These are phyloP conservation scores for Drosophila robusta DNA, from an alignment of 2,888 invertebrate genomes.

Conservation along the genomic window DNA sequence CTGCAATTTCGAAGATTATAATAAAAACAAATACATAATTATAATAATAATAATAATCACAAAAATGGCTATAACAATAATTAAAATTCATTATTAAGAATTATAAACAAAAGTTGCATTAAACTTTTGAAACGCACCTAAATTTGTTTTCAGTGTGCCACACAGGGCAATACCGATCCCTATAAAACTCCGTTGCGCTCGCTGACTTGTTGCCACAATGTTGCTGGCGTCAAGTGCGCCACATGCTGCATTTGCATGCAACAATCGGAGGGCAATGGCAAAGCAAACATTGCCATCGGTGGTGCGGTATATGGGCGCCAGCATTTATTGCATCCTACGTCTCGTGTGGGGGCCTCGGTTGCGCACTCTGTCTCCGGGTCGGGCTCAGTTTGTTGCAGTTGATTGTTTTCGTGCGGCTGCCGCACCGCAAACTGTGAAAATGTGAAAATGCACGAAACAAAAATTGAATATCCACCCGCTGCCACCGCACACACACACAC, in stretches of 20 bases:
- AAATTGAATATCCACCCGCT: constrained; percentile 56
- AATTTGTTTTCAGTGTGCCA: constrained; percentile 19
- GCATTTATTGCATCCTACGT: constrained; percentile 58
- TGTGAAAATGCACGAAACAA: constrained; percentile 69
- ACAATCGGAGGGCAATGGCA: constrained; percentile 54
- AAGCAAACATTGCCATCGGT: constrained; percentile 50
- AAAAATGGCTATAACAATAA: no score
- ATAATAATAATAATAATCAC: background rate
- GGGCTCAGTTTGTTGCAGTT: constrained; percentile 61
- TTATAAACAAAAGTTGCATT: no score
- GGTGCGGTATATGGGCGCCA: constrained; percentile 12
- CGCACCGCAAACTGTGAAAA: constrained; percentile 64
- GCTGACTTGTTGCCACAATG: constrained; percentile 66
- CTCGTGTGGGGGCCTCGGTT: constrained; percentile 25
- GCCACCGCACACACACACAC: constrained; percentile 8
- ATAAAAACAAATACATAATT: background rate
- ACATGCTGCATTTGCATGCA: constrained; percentile 73
- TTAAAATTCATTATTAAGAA: no score
- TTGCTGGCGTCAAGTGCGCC: constrained; percentile 57
- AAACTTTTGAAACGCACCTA: background rate
- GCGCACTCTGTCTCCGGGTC: constrained; percentile 23
- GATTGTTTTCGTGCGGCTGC: constrained; percentile 75
- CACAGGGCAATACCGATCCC: constrained; percentile 10
- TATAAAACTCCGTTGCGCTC: constrained; percentile 22
- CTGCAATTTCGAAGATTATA: constrained; percentile 2